Percentiles rank a stretch among this genome's conserved stretches.
These are phyloP conservation scores for Saturnia pavonia DNA, from an alignment of 2,888 invertebrate genomes.

Conservation along the genomic window DNA sequence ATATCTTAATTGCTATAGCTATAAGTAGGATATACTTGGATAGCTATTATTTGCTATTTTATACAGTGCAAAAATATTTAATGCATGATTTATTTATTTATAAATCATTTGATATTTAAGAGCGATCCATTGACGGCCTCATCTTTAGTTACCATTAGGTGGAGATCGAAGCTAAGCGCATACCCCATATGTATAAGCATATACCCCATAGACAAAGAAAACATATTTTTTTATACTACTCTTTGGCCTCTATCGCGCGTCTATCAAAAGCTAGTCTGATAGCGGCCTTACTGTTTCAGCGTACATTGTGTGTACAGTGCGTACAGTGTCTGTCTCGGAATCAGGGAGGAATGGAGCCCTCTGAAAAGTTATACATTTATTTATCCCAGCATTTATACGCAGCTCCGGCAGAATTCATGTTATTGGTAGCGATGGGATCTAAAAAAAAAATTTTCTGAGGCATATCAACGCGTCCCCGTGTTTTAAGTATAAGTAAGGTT, in stretches of 20 bases:
- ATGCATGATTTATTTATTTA: neutral
- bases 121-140: too few relatives aligned
- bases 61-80: neutral
- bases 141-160: too few relatives aligned
- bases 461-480: too few relatives aligned
- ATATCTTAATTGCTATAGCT: neutral
- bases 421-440: too few relatives aligned
- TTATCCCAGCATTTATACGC: neutral
- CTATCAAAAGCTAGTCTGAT: too few relatives aligned
- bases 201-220: too few relatives aligned
- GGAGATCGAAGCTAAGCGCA: too few relatives aligned
- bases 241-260: too few relatives aligned
- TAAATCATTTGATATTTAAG: too few relatives aligned
- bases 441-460: too few relatives aligned
- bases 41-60: neutral
- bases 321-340: neutral
- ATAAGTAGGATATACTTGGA: neutral
- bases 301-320: neutral
- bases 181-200: too few relatives aligned
- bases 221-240: neutral
- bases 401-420: neutral
- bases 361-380: neutral
- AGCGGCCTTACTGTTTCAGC: neutral
- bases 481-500: neutral
- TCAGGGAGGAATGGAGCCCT: neutral